Base-by-base conservation (phyloP, 2,888 invertebrate genomes). In the Sinelater perroti region DNA sequence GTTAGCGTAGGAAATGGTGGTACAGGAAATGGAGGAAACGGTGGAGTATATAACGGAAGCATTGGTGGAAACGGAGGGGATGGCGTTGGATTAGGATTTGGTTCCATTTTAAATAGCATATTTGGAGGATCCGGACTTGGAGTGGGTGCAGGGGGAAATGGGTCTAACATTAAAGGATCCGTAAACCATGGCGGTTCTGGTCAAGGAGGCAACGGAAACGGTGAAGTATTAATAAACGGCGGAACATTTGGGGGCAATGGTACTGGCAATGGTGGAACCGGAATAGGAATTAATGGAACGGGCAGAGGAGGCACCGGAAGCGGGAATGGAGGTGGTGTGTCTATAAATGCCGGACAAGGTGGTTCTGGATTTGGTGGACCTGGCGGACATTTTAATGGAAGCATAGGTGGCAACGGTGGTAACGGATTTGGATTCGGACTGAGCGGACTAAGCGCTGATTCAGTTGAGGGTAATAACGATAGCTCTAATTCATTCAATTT, bases 71-170 rank as follows among this genome's bases (percentile, higher is more conserved):
- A 14, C 16, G 33, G 24, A 4, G 24, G 16, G 16, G 14, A 8
- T 33, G 31, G 10, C 11, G 14, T 8, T n/a, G 31, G 2, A 11
- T 11, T 11, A 4, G 16, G 14, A 16, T 26, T 26, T 5, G 24
- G 7, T 24, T 24, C 8, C 5, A 8, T 24, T 24, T 24, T 24
- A 5, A 24, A 24, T 24, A 24, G 24, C 24, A 24, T 6, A 31
- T 14, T 8, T 2, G 1, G 8, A 33, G 33, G 33, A 6, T 8
- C 1, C 2, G 33, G 33, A 2, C 2, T 11, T 33, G 36, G 36
- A 18, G 36, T 17, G 10, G 36, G 36, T 2, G 17, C 2, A 18
- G 36, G 36, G 20, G 36, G 36, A 36, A 6, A 8, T 36, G 36
- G 36, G n/a, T 18, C 36, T 2, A 4, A 17, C 2, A 18, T 17